Conservation (phyloP, 2,797 vertebrate species). For the Varecia variegata region DNA sequence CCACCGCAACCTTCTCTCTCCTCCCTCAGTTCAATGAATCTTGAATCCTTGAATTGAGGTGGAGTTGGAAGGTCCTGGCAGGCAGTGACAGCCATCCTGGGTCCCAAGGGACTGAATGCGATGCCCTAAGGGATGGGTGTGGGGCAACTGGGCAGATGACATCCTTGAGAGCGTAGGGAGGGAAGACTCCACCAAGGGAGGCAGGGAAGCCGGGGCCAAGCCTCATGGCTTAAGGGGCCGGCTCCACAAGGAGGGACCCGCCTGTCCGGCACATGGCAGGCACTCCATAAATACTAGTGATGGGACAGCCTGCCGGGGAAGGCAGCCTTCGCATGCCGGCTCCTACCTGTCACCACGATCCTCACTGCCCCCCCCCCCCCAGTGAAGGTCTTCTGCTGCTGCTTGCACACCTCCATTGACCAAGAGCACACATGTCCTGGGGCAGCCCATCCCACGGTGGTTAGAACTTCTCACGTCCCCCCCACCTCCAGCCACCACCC, state of each 20-base stretch:
- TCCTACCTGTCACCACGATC: not conserved
- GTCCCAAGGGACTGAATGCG: not conserved
- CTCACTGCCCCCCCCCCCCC: not conserved
- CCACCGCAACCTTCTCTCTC: not conserved
- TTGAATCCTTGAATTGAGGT: not conserved
- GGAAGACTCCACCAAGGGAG: not conserved
- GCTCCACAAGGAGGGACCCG: rapidly evolving
- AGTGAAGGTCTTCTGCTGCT: no score
- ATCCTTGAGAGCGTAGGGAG: not conserved
- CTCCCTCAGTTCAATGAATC: not conserved
- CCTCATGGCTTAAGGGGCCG: not conserved
- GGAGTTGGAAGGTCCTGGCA: not conserved
- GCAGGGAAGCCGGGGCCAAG: not conserved
- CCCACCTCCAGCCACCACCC: not conserved
- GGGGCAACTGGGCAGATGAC: not conserved
- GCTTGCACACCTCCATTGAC: not conserved
- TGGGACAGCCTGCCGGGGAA: not conserved
- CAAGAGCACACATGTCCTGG: not conserved
- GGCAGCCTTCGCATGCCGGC: not conserved
- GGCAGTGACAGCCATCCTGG: not conserved
- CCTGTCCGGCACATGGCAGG: not conserved
- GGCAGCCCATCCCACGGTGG: rapidly evolving
- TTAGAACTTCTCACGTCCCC: not conserved
- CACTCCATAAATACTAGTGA: not conserved
- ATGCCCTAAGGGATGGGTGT: not conserved